Percentiles rank a stretch among this genome's conserved stretches.
Evolutionary conservation across 1,140 invertebrate species (phyloP).

Genomic region (Drosophila repleta): DNA sequence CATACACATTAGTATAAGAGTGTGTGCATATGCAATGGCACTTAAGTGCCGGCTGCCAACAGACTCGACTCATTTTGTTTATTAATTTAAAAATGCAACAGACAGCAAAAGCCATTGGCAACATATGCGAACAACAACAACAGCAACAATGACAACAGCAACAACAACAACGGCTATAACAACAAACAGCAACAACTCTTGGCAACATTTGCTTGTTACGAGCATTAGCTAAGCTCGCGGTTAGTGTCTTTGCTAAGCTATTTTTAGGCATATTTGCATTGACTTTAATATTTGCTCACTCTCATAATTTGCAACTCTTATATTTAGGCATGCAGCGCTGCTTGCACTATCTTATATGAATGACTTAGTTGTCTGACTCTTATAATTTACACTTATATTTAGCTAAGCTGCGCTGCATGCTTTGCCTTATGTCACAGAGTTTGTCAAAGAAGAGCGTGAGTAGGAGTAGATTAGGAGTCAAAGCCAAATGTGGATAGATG

Average conservation of each 20-base stretch:
- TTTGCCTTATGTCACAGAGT: too few relatives aligned
- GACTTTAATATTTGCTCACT: background rate
- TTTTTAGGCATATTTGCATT: background rate
- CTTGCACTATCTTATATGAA: too few relatives aligned
- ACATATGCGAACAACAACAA: slow-evolving; percentile 32
- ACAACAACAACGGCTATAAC: slow-evolving; percentile 5
- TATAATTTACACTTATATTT: too few relatives aligned
- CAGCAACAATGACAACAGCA: background rate
- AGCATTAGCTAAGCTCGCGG: slow-evolving; percentile 4
- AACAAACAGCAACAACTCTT: slow-evolving; percentile 3
- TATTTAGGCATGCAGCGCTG: too few relatives aligned
- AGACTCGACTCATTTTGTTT: slow-evolving; percentile 43
- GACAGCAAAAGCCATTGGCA: slow-evolving; percentile 40
- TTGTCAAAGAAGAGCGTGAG: too few relatives aligned
- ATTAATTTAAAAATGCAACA: slow-evolving; percentile 45
- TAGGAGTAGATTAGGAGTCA: too few relatives aligned
- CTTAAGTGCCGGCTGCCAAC: slow-evolving; percentile 29
- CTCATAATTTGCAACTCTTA: too few relatives aligned
- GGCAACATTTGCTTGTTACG: slow-evolving; percentile 19
- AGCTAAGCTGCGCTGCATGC: too few relatives aligned
- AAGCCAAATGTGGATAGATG: too few relatives aligned
- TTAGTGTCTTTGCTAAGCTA: slow-evolving; percentile 32
- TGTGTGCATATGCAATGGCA: slow-evolving; percentile 9
- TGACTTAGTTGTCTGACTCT: too few relatives aligned
- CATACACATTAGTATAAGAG: background rate